Base-by-base conservation (phyloP, 2,888 invertebrate species). In the Tetranychus truncatus region DNA sequence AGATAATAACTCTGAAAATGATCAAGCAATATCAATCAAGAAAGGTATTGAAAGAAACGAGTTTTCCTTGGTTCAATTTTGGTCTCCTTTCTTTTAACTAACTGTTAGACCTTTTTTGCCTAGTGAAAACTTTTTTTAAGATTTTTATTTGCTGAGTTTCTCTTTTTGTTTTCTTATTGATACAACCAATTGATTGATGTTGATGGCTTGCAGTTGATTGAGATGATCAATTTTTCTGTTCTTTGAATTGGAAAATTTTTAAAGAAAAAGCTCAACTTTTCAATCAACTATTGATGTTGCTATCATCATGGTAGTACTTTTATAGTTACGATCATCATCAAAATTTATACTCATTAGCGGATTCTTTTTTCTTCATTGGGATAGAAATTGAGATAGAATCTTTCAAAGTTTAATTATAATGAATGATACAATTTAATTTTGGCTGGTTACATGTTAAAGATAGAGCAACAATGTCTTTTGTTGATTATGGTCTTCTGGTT, bases 11-110 rank as follows among this genome's bases (percentile, higher is more conserved):
- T 55, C 55, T 9, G 55, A 9, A 15, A 55, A 55, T 55, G 21
- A 69, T 69, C 69, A 69, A 69, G 69, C 69, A 8, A 69, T 69
- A 69, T 69, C 21, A 9, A 24, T 69, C 5, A 24, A 69, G 34
- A 69, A 69, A 69, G 69, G 69, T 69, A 69, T 20, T 21, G 11
- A 69, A 69, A 24, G 7, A 7, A 34, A 34, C 34, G 3, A 55
- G 11, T 15, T 55, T 55, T 55, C 55, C 6, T 55, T 55, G 55
- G 15, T 15, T 15, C 55, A 55, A 24, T 15, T 55, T 55, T 55
- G 15, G 55, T 55, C 55, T 55, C 55, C 15, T 55, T 55, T 55
- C 6, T 6, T 55, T 9, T n/a, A n/a, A 55, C 55, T 55, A 1
- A 6, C 7, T 9, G 55, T 55, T 55, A 15, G 55, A 6, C 55